These are phyloP conservation scores for Hemibates koningsi DNA, from an alignment of 2,113 vertebrate genomes.

Conservation along the genomic window DNA sequence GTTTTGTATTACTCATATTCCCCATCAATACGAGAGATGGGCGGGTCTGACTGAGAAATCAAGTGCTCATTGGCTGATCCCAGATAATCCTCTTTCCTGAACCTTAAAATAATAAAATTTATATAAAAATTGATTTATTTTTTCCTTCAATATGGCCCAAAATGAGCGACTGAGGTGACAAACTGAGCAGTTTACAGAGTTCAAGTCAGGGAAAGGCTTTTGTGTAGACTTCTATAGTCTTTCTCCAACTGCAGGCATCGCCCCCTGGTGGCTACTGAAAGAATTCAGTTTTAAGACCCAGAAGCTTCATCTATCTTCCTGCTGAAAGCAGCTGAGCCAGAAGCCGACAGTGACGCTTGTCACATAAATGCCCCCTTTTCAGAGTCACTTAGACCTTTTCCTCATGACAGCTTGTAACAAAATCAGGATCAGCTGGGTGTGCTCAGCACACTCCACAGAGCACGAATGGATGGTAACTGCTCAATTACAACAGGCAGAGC, in stretches of 20 bases:
- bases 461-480: background rate
- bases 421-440: background rate
- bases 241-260: background rate
- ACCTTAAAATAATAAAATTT: background rate
- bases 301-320: background rate
- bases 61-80: background rate
- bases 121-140: accelerated
- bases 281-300: background rate
- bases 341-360: background rate
- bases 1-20: background rate
- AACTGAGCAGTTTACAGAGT: background rate
- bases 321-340: background rate
- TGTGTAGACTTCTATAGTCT: background rate
- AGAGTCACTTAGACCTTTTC: background rate
- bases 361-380: background rate
- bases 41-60: background rate
- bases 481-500: background rate
- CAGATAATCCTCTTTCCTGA: background rate
- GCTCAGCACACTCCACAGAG: background rate
- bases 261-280: background rate
- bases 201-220: background rate
- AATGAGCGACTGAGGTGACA: background rate
- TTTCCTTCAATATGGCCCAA: background rate
- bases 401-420: background rate
- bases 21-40: accelerated